phyloP scores from a whole-genome alignment of 2,797 vertebrate genomes.

The Gymnodraco acuticeps region DNA sequence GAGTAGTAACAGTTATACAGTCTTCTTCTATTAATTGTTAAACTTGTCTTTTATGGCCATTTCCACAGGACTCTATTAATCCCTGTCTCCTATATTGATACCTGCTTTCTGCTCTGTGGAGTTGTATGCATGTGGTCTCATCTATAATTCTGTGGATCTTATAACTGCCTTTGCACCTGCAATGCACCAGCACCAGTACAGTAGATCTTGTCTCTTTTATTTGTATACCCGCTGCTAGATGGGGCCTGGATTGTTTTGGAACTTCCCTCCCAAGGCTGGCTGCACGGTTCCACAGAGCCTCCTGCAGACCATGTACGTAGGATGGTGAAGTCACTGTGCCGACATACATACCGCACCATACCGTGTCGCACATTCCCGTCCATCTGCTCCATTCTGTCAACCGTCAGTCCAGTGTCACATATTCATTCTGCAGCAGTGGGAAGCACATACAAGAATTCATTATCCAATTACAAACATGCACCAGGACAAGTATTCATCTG shows the following conservation, averaged over 20 bases:
- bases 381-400: constrained; percentile 72
- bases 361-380: constrained; percentile 59
- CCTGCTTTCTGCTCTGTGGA: constrained; percentile 42
- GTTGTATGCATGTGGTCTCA: constrained; percentile 60
- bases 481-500: constrained; percentile 29
- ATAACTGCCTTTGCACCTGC: constrained; percentile 62
- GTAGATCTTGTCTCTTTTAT: constrained; percentile 74
- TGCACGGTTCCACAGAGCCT: constrained; percentile 84
- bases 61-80: constrained; percentile 13
- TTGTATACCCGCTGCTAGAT: constrained; percentile 81
- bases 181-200: constrained; percentile 68
- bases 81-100: constrained; percentile 16
- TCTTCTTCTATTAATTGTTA: constrained; percentile 24
- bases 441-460: constrained; percentile 26
- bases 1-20: background rate
- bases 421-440: constrained; percentile 44
- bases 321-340: constrained; percentile 46
- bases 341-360: constrained; percentile 46
- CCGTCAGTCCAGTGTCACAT: constrained; percentile 62
- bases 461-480: constrained; percentile 27
- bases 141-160: constrained; percentile 45
- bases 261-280: constrained; percentile 84
- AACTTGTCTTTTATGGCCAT: background rate
- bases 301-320: constrained; percentile 87
- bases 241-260: constrained; percentile 87